Base-by-base conservation (phyloP, 2,113 vertebrate species). In the Salvelinus sp. region DNA sequence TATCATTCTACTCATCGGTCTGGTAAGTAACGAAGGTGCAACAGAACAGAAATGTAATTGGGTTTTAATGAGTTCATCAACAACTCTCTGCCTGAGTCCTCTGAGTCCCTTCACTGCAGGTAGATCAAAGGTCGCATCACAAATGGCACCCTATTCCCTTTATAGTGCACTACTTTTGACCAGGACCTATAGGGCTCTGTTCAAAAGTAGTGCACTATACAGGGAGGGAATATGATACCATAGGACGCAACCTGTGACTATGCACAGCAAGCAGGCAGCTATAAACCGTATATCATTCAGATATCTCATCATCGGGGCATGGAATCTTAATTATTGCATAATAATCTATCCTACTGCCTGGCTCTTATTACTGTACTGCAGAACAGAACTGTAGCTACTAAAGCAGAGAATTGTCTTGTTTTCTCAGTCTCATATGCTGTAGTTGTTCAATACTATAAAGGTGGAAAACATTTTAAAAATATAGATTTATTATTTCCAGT, bases 321-420 rank as follows among this genome's bases (percentile, higher is more conserved):
- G 70, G 70, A 73, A 58, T 75, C 4, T 64, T 57, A 66, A 80
- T 77, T 69, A 66, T 63, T 71, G 66, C 38, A 38, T 65, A 22
- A 73, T 33, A 68, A n/a, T 28, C 23, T 66, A 28, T 2, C 3
- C 13, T 66, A 25, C 27, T 27, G 2, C 1, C 50, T 16, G 22
- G 58, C n/a, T 62, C n/a, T 22, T 62, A 2, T 62, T n/a, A 10
- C 58, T 20, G 58, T 23, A 62, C 12, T 62, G 58, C 58, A 62
- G 58, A n/a, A n/a, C 58, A 22, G n/a, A 62, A 10, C 18, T 62
- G 58, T n/a, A 54, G 50, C 50, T 54, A 54, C 50, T 54, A 54
- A 54, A 54, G 50, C 14, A 3, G 13, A 54, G 14, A 18, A 54
- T 4, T 54, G 50, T 18, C 16, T 18, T 54, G 50, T 13, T 54